These are phyloP conservation scores for Zelleria hepariella DNA, from an alignment of 2,888 invertebrate species.

Conservation along the genomic window DNA sequence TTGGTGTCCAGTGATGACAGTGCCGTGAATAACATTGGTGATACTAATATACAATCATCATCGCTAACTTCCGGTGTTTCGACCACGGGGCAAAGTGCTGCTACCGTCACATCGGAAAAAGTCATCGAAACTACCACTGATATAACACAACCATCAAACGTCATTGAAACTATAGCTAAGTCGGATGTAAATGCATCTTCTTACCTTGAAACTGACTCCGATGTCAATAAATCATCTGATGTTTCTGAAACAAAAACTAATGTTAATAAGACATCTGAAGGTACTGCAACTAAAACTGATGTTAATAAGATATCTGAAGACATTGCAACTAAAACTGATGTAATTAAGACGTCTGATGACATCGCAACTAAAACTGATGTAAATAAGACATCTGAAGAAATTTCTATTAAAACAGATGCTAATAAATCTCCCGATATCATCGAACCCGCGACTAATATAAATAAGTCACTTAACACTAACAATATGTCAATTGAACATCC, in stretches of 20 bases:
- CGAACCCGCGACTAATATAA: not conserved
- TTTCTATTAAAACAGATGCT: not conserved
- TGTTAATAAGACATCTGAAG: too few relatives aligned
- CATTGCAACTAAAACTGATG: too few relatives aligned
- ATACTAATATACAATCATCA: constrained; percentile 43
- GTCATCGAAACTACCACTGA: not conserved
- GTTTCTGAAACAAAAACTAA: too few relatives aligned
- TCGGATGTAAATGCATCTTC: too few relatives aligned
- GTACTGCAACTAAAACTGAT: too few relatives aligned
- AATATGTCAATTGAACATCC: not conserved
- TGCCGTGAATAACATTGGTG: constrained; percentile 36
- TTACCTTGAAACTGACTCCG: too few relatives aligned
- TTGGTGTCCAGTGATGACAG: constrained; percentile 39
- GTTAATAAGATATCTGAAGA: too few relatives aligned
- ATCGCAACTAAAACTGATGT: not conserved
- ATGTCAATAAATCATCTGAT: too few relatives aligned
- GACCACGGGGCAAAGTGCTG: constrained; percentile 13
- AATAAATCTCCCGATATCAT: not conserved
- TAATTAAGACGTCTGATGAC: too few relatives aligned
- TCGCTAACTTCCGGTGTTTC: constrained; percentile 19
- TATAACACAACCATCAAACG: not conserved
- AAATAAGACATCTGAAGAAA: not conserved
- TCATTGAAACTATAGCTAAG: not conserved
- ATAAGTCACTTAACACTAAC: not conserved
- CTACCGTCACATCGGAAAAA: not conserved